phyloP scores from a whole-genome alignment of 2,113 vertebrate species.

The Oceanites oceanicus region DNA sequence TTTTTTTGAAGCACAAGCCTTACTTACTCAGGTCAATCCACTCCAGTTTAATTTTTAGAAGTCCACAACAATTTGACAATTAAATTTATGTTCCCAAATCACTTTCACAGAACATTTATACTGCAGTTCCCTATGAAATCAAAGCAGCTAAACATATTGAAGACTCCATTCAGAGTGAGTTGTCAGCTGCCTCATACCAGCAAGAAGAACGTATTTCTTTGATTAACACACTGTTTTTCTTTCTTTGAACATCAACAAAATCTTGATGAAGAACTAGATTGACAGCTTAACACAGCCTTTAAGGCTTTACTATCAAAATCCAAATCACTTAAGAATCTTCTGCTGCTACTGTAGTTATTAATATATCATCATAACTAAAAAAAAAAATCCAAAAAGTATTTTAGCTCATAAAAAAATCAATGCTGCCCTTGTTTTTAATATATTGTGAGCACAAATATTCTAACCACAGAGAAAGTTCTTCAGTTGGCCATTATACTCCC shows the following conservation, averaged over 20 bases:
- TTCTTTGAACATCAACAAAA: slow-evolving; percentile 44
- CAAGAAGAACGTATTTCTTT: slow-evolving; percentile 48
- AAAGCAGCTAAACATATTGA: slow-evolving; percentile 16
- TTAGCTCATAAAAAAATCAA: slow-evolving; percentile 11
- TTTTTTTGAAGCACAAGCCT: neutral
- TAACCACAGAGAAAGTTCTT: slow-evolving; percentile 42
- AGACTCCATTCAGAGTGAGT: slow-evolving; percentile 16
- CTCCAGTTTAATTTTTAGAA: neutral
- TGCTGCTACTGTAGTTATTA: slow-evolving; percentile 29
- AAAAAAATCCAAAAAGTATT: slow-evolving; percentile 5
- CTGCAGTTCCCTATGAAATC: neutral
- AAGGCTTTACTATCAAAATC: slow-evolving; percentile 20
- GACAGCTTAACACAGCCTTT: slow-evolving; percentile 27
- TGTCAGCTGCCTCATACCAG: neutral
- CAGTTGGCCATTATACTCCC: slow-evolving; percentile 47
- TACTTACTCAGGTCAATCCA: neutral
- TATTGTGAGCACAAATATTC: slow-evolving; percentile 27
- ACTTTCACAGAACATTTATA: neutral
- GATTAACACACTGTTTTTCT: slow-evolving; percentile 19
- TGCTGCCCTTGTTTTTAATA: slow-evolving; percentile 47
- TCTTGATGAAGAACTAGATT: slow-evolving; percentile 22
- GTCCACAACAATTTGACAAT: neutral
- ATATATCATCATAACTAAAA: slow-evolving; percentile 8
- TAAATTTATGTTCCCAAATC: neutral
- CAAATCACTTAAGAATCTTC: slow-evolving; percentile 22